Conservation (phyloP, 2,888 invertebrate species). For the Harpalus rubripes region DNA sequence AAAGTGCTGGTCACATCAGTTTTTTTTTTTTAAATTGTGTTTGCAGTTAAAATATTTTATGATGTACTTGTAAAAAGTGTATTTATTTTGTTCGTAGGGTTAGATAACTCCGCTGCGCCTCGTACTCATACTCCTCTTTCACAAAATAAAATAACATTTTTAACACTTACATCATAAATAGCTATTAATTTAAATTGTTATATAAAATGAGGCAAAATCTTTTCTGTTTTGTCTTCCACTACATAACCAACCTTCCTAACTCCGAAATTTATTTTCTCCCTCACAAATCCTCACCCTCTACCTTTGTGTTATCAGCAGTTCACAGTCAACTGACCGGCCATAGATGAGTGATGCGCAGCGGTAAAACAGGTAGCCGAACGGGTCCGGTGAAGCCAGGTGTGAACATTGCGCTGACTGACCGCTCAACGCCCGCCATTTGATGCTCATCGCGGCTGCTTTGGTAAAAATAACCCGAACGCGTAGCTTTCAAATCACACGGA, state of each 20-base stretch:
- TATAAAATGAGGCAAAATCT: not conserved
- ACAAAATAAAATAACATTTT: too few species aligned
- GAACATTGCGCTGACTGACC: constrained; percentile 22
- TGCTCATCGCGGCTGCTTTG: not conserved
- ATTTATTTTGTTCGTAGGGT: too few species aligned
- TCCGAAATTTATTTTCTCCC: not conserved
- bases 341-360: constrained; percentile 22
- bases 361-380: constrained; percentile 24
- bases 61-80: too few species aligned
- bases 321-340: constrained; percentile 28
- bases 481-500: not conserved
- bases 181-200: too few species aligned
- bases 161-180: too few species aligned
- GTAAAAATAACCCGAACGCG: not conserved
- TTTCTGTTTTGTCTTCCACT: not conserved
- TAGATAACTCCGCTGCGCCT: too few species aligned
- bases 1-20: too few species aligned
- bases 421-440: not conserved
- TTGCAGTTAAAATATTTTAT: too few species aligned
- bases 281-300: not conserved
- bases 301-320: constrained; percentile 25
- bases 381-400: constrained; percentile 42
- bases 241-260: not conserved
- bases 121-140: too few species aligned
- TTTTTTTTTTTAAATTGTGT: too few species aligned